A percentile compares a stretch with the other conserved stretches of the same genome.
These are phyloP conservation scores for Polydrusus tereticollis DNA, from an alignment of 2,888 invertebrate species.

Conservation along the genomic window DNA sequence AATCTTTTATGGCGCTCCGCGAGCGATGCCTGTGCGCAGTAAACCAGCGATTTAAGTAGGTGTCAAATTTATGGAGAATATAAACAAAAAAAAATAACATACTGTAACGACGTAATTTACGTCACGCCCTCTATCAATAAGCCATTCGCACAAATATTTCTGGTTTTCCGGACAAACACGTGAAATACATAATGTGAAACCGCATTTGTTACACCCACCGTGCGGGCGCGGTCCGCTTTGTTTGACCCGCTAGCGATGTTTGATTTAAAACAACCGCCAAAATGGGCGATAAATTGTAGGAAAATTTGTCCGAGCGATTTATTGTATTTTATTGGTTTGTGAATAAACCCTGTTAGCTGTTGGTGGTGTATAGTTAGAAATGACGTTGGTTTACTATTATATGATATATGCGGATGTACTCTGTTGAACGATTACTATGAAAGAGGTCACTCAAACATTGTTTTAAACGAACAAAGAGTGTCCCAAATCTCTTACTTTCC, in stretches of 20 bases:
- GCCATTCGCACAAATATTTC: slow-evolving; percentile 14
- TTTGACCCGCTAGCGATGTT: slow-evolving; percentile 9
- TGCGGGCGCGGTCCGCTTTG: not conserved
- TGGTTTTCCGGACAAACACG: slow-evolving; percentile 3
- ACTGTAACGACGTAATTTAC: too few species aligned
- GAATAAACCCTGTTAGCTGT: slow-evolving; percentile 40
- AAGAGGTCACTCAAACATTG: slow-evolving; percentile 1
- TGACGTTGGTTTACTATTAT: slow-evolving; percentile 4
- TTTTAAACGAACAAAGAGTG: too few species aligned
- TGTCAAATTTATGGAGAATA: too few species aligned
- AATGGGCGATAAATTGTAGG: slow-evolving; percentile 43
- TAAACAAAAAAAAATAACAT: too few species aligned
- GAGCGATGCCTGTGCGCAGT: too few species aligned
- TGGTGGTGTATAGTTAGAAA: slow-evolving; percentile 22
- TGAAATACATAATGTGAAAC: slow-evolving; percentile 18
- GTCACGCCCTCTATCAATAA: not conserved
- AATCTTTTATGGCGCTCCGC: too few species aligned
- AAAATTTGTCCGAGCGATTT: slow-evolving; percentile 52
- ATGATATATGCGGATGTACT: slow-evolving; percentile 15
- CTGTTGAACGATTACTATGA: slow-evolving; percentile 1
- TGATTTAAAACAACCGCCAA: slow-evolving; percentile 14
- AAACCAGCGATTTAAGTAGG: too few species aligned
- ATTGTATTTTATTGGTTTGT: slow-evolving; percentile 46
- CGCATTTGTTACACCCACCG: slow-evolving; percentile 17
- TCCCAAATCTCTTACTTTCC: too few species aligned